Percentiles rank a stretch among this genome's conserved stretches.
phyloP scores from a whole-genome alignment of 1,140 invertebrate species.

The Drosophila orosa region DNA sequence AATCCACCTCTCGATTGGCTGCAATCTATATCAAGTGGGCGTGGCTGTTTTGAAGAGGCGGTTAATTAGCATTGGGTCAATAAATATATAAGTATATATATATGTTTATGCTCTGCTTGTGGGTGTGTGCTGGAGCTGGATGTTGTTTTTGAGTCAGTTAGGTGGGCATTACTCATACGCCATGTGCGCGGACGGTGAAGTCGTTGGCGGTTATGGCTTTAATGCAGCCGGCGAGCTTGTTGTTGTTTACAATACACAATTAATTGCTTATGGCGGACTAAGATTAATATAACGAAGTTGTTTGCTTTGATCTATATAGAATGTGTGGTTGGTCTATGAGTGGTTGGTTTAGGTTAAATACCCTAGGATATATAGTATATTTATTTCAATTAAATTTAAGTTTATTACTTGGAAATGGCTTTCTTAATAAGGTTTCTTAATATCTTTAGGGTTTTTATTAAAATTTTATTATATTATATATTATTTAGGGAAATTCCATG shows the following conservation, averaged over 20 bases:
- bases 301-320: conserved; percentile 4
- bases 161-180: conserved; percentile 53
- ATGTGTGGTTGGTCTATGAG: neutral
- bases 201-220: conserved; percentile 31
- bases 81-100: neutral
- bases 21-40: conserved; percentile 48
- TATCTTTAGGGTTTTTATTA: neutral
- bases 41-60: conserved; percentile 48
- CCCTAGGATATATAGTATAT: neutral
- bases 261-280: conserved; percentile 16
- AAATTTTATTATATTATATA: no score
- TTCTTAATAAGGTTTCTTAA: neutral
- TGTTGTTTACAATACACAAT: conserved; percentile 22
- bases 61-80: conserved; percentile 62
- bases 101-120: neutral
- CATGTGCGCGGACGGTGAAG: conserved; percentile 26
- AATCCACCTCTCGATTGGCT: conserved; percentile 18
- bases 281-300: conserved; percentile 1
- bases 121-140: neutral
- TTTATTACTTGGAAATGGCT: neutral
- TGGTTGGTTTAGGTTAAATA: neutral
- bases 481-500: no score
- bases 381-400: neutral
- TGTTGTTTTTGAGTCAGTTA: conserved; percentile 21
- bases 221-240: conserved; percentile 19